phyloP scores from a whole-genome alignment of 1,140 invertebrate species.

The Agraylea sexmaculata region DNA sequence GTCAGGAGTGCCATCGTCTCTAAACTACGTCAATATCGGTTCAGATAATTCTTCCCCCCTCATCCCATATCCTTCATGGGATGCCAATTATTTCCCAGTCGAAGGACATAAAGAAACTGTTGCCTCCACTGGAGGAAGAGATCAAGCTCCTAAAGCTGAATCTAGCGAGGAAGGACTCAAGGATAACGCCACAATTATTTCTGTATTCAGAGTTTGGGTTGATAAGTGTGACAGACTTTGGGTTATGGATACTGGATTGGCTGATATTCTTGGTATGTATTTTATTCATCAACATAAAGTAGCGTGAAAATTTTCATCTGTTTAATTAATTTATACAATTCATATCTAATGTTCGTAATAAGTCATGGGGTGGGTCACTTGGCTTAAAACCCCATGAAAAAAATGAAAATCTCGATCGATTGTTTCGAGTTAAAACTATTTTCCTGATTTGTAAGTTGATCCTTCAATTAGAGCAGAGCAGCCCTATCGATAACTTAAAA shows the following conservation, averaged over 20 bases:
- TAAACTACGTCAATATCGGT: constrained; percentile 53
- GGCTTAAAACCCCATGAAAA: too few relatives aligned
- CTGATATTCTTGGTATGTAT: constrained; percentile 51
- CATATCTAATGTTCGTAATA: too few relatives aligned
- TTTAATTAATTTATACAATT: too few relatives aligned
- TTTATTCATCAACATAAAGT: not conserved
- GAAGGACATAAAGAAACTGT: constrained; percentile 19
- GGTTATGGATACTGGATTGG: constrained; percentile 62
- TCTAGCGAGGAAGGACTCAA: constrained; percentile 28
- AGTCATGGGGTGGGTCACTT: too few relatives aligned
- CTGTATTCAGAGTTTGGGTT: constrained; percentile 50
- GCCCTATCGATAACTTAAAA: too few relatives aligned
- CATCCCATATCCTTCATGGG: constrained; percentile 55
- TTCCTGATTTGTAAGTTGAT: too few relatives aligned
- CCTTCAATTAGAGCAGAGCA: too few relatives aligned
- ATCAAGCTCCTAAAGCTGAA: constrained; percentile 27
- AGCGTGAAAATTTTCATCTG: not conserved
- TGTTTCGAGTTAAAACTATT: too few relatives aligned
- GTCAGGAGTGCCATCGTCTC: constrained; percentile 54
- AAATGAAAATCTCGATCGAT: too few relatives aligned
- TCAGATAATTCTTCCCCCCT: constrained; percentile 43
- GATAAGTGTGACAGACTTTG: constrained; percentile 63
- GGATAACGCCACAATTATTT: constrained; percentile 47
- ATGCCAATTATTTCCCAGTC: constrained; percentile 47
- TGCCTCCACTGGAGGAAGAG: constrained; percentile 22